These are phyloP conservation scores for Pantala flavescens DNA, from an alignment of 1,140 invertebrate genomes.

Conservation along the genomic window DNA sequence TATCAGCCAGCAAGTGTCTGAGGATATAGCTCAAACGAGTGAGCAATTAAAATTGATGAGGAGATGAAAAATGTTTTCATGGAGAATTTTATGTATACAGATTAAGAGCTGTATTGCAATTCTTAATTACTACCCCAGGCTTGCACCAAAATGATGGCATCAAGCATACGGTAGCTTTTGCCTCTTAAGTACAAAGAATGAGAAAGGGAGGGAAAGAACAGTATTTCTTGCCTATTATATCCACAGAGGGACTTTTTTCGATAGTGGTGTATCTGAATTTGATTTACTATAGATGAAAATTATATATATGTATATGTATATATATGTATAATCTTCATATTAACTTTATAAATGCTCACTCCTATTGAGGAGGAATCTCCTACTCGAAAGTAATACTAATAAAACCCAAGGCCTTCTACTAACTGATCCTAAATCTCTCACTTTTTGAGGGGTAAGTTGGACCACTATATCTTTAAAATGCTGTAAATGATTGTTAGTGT, in stretches of 20 bases:
- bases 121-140: not conserved
- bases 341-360: not conserved
- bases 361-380: not conserved
- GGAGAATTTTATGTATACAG: not conserved
- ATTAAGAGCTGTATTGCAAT: not conserved
- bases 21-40: not conserved
- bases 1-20: not conserved
- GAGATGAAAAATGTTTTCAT: not conserved
- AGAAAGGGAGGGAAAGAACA: constrained; percentile 4
- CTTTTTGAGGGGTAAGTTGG: constrained; percentile 9
- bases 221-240: constrained; percentile 10
- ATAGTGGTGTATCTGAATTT: not conserved
- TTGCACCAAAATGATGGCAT: constrained; percentile 1
- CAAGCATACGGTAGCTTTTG: not conserved
- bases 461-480: constrained; percentile 2
- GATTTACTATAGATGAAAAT: not conserved
- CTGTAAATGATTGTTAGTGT: constrained; percentile 6
- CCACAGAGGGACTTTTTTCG: not conserved
- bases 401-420: not conserved
- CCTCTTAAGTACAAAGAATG: constrained; percentile 1
- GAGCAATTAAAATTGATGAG: not conserved
- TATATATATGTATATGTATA: not conserved
- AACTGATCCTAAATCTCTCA: constrained; percentile 2
- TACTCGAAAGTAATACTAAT: constrained; percentile 3
- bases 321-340: not conserved